These are phyloP conservation scores for Eupithecia subfuscata DNA, from an alignment of 2,888 invertebrate genomes.

Conservation along the genomic window DNA sequence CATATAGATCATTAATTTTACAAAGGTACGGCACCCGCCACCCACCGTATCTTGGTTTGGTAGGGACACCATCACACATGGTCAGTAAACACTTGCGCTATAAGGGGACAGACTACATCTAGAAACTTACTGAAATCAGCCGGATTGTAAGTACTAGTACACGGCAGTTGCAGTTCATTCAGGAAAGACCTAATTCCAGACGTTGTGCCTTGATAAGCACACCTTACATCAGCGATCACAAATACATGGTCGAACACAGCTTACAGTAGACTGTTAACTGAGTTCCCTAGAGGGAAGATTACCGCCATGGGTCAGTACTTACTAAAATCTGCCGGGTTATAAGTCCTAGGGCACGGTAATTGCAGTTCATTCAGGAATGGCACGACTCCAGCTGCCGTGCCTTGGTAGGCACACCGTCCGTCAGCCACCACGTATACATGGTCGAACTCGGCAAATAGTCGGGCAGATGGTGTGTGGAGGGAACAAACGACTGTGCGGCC, in stretches of 20 bases:
- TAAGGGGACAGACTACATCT: no score
- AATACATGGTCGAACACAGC: slow-evolving; percentile 96
- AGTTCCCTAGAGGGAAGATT: no score
- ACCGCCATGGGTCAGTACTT: slow-evolving; percentile 29
- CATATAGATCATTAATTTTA: no score
- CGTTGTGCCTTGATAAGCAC: slow-evolving; percentile 92
- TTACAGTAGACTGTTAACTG: slow-evolving; percentile 82
- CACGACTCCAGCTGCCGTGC: slow-evolving; percentile 90
- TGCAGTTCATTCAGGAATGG: slow-evolving; percentile 91
- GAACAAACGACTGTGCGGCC: slow-evolving; percentile 97
- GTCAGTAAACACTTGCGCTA: no score
- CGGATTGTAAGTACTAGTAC: slow-evolving; percentile 97
- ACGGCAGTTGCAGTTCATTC: slow-evolving; percentile 89
- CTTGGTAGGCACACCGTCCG: slow-evolving; percentile 96
- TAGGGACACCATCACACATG: no score
- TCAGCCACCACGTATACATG: slow-evolving; percentile 94
- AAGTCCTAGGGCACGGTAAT: slow-evolving; percentile 94
- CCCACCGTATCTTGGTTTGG: no score
- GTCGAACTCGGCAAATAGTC: slow-evolving; percentile 95
- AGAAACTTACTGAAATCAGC: slow-evolving; percentile 94
- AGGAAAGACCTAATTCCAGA: slow-evolving; percentile 92
- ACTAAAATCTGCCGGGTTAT: slow-evolving; percentile 99
- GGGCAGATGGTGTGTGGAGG: slow-evolving; percentile 98
- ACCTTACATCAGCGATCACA: slow-evolving; percentile 93
- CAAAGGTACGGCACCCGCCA: no score